phyloP scores from a whole-genome alignment of 2,113 vertebrate genomes.

The Pica pica region DNA sequence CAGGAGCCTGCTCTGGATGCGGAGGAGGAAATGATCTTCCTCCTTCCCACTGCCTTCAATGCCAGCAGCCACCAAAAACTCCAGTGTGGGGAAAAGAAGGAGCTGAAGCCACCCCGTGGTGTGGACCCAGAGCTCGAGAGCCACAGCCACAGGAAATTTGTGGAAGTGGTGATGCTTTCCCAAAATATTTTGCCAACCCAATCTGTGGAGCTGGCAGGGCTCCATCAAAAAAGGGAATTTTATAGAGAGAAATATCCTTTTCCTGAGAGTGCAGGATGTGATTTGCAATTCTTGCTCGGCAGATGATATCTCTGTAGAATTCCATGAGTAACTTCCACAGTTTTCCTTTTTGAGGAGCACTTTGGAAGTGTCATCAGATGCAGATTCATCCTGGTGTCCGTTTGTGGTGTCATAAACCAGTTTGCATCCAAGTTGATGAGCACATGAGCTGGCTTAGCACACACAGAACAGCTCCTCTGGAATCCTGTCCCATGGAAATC shows the following conservation, averaged over 20 bases:
- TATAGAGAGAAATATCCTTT: background rate
- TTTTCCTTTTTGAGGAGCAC: background rate
- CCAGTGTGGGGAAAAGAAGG: background rate
- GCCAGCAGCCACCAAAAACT: background rate
- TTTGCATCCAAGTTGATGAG: background rate
- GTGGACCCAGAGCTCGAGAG: background rate
- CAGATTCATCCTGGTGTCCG: background rate
- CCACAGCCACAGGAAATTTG: background rate
- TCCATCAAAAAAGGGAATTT: background rate
- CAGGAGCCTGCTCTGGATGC: fast-evolving
- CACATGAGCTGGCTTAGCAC: background rate
- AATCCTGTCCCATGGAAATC: background rate
- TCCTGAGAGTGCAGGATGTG: background rate
- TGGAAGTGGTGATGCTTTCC: background rate
- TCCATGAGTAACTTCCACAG: background rate
- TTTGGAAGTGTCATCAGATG: background rate
- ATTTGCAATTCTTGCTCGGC: background rate
- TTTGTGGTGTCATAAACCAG: background rate
- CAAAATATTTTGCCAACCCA: background rate
- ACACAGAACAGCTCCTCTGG: background rate
- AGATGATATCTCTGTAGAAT: background rate
- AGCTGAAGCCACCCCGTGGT: background rate
- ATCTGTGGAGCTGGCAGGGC: background rate
- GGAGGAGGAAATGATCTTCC: background rate
- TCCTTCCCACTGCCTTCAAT: background rate